Percentiles rank a stretch among this genome's conserved stretches.
These are phyloP conservation scores for Dryococelus australis DNA, from an alignment of 2,888 invertebrate species.

Conservation along the genomic window DNA sequence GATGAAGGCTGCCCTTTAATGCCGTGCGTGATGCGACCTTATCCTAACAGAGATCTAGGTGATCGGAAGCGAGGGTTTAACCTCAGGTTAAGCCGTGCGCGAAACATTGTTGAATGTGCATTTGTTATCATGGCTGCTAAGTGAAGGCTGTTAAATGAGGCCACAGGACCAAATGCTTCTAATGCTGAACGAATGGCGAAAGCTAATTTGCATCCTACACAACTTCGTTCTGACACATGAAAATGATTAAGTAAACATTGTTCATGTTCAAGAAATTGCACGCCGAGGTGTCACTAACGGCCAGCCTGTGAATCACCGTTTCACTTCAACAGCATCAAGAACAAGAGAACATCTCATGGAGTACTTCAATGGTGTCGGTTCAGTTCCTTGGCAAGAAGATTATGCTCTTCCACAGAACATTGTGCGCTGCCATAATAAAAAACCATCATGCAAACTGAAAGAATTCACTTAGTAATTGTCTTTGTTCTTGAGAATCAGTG, in stretches of 20 bases:
- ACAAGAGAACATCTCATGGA: not conserved
- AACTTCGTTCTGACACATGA: slow-evolving; percentile 2
- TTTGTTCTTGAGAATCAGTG: no score
- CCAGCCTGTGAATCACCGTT: not conserved
- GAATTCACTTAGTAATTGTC: no score
- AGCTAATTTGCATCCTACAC: slow-evolving; percentile 1
- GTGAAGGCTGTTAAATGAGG: slow-evolving; percentile 17
- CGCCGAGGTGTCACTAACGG: not conserved
- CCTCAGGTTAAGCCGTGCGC: slow-evolving; percentile 16
- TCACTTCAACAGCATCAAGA: not conserved
- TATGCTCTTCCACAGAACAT: slow-evolving; percentile 12
- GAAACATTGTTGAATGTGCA: slow-evolving; percentile 22
- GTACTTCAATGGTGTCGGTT: slow-evolving; percentile 24
- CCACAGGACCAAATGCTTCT: not conserved
- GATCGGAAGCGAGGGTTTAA: not conserved
- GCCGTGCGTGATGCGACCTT: not conserved
- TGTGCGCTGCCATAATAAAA: not conserved
- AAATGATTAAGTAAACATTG: not conserved
- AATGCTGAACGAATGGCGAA: not conserved
- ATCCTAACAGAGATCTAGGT: slow-evolving; percentile 6
- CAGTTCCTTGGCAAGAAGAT: not conserved
- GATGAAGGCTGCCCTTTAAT: slow-evolving; percentile 17
- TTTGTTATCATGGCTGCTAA: slow-evolving; percentile 2
- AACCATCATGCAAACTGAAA: not conserved
- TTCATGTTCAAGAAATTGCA: not conserved